Conservation (phyloP, 1,140 invertebrate genomes). For the Lepidurus apus region DNA sequence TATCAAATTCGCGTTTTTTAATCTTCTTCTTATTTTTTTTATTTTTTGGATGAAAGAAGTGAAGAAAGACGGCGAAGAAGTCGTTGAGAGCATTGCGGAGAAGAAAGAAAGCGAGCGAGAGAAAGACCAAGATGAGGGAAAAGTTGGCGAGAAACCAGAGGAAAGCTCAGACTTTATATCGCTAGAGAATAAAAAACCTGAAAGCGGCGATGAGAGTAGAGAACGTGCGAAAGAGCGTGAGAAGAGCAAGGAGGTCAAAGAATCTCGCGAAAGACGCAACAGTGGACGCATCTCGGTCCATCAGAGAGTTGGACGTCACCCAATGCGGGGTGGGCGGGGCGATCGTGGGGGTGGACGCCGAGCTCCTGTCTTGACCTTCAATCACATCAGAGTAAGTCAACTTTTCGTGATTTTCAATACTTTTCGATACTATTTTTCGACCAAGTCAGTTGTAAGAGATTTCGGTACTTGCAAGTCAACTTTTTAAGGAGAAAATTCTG, state of each 20-base stretch:
- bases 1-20: neutral
- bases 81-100: neutral
- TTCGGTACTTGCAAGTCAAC: neutral
- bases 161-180: constrained; percentile 38
- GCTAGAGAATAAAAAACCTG: constrained; percentile 24
- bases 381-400: constrained; percentile 56
- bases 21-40: neutral
- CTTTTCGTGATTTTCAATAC: constrained; percentile 24
- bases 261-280: constrained; percentile 34
- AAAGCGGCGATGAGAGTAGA: constrained; percentile 7
- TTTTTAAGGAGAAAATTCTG: too few species aligned
- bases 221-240: constrained; percentile 25
- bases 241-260: constrained; percentile 29
- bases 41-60: neutral
- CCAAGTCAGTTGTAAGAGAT: too few species aligned
- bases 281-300: constrained; percentile 35
- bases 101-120: constrained; percentile 31
- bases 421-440: constrained; percentile 23
- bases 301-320: constrained; percentile 27
- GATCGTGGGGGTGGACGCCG: constrained; percentile 28
- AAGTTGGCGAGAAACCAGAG: constrained; percentile 45
- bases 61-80: constrained; percentile 28
- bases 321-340: constrained; percentile 3
- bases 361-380: constrained; percentile 53
- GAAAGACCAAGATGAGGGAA: constrained; percentile 39